Evolutionary conservation across 2,113 vertebrate species (phyloP).

Genomic region (Acinonyx jubatus): DNA sequence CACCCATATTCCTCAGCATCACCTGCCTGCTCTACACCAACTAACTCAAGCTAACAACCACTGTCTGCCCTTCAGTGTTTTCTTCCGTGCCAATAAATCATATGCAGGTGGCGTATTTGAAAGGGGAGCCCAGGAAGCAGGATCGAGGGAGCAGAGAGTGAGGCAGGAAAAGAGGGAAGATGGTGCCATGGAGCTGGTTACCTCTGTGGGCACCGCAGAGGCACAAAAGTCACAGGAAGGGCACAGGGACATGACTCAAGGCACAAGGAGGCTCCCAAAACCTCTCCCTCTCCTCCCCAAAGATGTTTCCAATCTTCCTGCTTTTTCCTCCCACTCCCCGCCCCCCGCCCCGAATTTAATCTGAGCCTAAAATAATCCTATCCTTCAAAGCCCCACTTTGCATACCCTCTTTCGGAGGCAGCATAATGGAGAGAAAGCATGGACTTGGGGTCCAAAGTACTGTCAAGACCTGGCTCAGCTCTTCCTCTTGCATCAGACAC

Average conservation of each 20-base stretch:
- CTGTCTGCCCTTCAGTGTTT: background rate
- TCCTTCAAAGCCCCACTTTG: background rate
- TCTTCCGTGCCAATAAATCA: background rate
- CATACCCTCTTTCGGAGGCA: background rate
- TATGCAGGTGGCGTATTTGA: background rate
- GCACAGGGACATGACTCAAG: background rate
- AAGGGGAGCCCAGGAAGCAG: background rate
- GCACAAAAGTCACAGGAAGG: background rate
- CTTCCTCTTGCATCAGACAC: background rate
- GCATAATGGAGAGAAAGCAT: background rate
- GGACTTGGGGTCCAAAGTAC: background rate
- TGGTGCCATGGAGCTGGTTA: rapidly evolving
- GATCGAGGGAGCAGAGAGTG: background rate
- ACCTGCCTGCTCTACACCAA: background rate
- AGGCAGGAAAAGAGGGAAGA: background rate
- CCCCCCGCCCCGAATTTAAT: background rate
- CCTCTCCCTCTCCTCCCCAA: background rate
- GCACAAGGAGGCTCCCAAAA: background rate
- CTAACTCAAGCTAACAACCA: background rate
- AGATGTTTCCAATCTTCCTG: background rate
- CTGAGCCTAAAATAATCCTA: background rate
- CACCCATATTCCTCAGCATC: background rate
- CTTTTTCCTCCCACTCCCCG: background rate
- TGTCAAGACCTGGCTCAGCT: background rate
- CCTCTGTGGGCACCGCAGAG: background rate